Evolutionary conservation across 2,113 vertebrate genomes (phyloP), one percentile per base, ranked within the genome.

Genomic region (Bostrychus sinensis): DNA sequence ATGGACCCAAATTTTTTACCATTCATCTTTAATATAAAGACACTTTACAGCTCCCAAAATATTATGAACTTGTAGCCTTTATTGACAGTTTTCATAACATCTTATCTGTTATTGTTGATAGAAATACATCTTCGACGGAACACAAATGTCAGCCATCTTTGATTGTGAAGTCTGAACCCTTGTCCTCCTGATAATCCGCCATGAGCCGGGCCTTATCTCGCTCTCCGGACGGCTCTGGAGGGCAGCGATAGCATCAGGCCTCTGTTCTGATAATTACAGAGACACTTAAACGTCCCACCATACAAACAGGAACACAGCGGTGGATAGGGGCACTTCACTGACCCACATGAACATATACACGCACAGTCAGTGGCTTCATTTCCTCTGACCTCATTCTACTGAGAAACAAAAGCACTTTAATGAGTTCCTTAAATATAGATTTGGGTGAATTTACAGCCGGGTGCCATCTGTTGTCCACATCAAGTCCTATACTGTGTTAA

Each of bases 161-260:
- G 14, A 51, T 14, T 48, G 12, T n/a, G 25, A 41, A 14, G 7
- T 66, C 45, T 56, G 48, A 45, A 25, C 56, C 12, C 53, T 22
- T 17, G 5, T 57, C 69, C n/a, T 67, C 30, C 67, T 84, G 84
- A 82, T 81, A 81, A 84, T 85, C 82, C 75, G 75, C 83, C 83
- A 62, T 69, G 28, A 62, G 69, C 45, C 37, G 22, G 57, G 58
- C 77, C 72, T 82, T 88, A 88, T 88, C 88, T 83, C 59, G 72
- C 62, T 9, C 50, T 48, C 50, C 70, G 25, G 69, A 57, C 66
- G 73, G 54, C 56, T 70, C 58, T 72, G 75, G 63, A 78, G 32
- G 37, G 51, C 25, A 30, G 48, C 41, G 88, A 90, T 90, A 86
- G 53, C 41, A 88, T 86, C 85, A 26, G 71, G 78, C 67, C 72